Evolutionary conservation across 2,888 invertebrate species (phyloP).

Genomic region (Pegoplata infirma): DNA sequence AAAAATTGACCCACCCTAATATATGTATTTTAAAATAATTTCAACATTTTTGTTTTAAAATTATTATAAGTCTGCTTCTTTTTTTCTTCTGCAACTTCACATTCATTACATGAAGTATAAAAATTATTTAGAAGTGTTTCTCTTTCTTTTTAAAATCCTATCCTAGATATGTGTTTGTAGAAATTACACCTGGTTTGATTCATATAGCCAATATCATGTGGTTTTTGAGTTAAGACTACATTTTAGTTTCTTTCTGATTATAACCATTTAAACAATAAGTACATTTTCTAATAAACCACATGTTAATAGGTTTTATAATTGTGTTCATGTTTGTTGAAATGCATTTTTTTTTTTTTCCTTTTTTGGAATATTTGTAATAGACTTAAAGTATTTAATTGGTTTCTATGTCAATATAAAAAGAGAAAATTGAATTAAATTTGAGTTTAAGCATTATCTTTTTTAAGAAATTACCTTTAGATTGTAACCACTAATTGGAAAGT

Average conservation of each 20-base stretch:
- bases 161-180: background rate
- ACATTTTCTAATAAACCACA: conserved; percentile 19
- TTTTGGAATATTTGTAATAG: conserved; percentile 4
- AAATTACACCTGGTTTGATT: background rate
- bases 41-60: conserved; percentile 14
- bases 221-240: background rate
- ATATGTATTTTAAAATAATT: background rate
- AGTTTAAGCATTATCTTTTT: background rate
- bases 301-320: conserved; percentile 33
- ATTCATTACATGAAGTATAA: conserved; percentile 6
- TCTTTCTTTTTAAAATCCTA: no score
- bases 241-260: no score
- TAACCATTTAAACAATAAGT: no score
- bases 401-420: no score
- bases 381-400: background rate
- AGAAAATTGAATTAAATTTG: no score
- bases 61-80: background rate
- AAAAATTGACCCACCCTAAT: no score
- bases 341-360: background rate
- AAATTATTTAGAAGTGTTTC: background rate
- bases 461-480: background rate
- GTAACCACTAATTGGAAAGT: conserved; percentile 29
- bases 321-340: background rate
- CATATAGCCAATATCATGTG: background rate
- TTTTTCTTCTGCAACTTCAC: background rate